Evolutionary conservation across 2,888 invertebrate species (phyloP).

Genomic region (Acleris sparsana): DNA sequence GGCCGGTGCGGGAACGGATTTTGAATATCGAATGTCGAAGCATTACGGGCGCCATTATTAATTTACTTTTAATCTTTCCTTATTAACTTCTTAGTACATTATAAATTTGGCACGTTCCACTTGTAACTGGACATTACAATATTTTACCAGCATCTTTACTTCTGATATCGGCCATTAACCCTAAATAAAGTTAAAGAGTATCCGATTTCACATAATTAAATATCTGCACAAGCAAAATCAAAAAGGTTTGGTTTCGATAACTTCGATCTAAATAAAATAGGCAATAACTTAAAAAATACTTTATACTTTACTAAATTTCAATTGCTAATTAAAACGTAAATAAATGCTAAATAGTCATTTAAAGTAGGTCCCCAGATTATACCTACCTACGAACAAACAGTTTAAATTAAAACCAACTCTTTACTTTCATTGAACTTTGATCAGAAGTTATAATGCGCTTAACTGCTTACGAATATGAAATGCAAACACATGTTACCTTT

Average conservation of each 20-base stretch:
- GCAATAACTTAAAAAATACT: neutral
- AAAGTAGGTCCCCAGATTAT: conserved; percentile 27
- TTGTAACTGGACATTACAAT: conserved; percentile 3
- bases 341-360: conserved; percentile 26
- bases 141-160: neutral
- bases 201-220: no score
- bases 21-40: conserved; percentile 62
- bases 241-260: no score
- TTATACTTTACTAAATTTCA: no score
- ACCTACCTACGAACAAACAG: no score
- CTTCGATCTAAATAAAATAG: no score
- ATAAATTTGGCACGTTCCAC: conserved; percentile 34
- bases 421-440: conserved; percentile 30
- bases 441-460: conserved; percentile 26
- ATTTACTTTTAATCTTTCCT: conserved; percentile 59
- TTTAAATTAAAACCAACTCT: conserved; percentile 20
- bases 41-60: conserved; percentile 54
- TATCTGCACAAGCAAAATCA: no score
- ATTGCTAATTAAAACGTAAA: conserved; percentile 6
- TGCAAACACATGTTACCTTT: no score
- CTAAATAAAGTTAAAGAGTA: neutral
- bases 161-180: neutral
- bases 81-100: conserved; percentile 49
- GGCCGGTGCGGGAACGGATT: conserved; percentile 51
- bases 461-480: neutral